These are phyloP conservation scores for Rattus rattus DNA, from an alignment of 2,113 vertebrate genomes.

Conservation along the genomic window DNA sequence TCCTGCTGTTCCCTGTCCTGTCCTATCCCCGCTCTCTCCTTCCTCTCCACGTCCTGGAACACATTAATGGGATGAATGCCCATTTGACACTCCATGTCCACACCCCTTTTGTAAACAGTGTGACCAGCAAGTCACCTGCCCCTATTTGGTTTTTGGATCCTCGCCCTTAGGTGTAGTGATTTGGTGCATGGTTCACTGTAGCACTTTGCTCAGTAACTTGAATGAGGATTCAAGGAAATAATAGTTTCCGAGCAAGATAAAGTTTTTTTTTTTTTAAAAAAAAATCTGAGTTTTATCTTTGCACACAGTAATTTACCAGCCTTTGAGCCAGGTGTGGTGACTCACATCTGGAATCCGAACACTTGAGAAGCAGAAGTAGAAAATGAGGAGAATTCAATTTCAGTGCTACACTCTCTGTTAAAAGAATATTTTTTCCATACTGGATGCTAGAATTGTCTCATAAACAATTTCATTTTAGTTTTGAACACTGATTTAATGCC, in stretches of 20 bases:
- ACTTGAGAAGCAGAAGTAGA: neutral
- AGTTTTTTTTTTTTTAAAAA: neutral
- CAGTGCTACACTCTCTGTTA: neutral
- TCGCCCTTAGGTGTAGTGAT: neutral
- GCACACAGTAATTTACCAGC: neutral
- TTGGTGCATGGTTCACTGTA: neutral
- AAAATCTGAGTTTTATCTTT: neutral
- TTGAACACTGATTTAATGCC: neutral
- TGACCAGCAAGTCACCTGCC: neutral
- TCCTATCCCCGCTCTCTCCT: neutral
- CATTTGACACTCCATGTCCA: neutral
- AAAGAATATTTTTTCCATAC: neutral
- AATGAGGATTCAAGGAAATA: neutral
- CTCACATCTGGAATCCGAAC: neutral
- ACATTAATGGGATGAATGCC: neutral
- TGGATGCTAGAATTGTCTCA: neutral
- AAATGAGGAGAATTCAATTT: neutral
- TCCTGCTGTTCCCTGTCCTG: neutral
- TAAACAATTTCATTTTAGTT: constrained; percentile 1
- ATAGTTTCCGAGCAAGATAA: neutral
- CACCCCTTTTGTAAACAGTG: no score
- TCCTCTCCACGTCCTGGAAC: neutral
- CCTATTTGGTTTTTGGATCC: neutral
- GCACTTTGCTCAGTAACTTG: neutral
- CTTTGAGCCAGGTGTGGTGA: neutral